Conservation (phyloP, 2,113 vertebrate genomes). For the Xenopus tropicalis region DNA sequence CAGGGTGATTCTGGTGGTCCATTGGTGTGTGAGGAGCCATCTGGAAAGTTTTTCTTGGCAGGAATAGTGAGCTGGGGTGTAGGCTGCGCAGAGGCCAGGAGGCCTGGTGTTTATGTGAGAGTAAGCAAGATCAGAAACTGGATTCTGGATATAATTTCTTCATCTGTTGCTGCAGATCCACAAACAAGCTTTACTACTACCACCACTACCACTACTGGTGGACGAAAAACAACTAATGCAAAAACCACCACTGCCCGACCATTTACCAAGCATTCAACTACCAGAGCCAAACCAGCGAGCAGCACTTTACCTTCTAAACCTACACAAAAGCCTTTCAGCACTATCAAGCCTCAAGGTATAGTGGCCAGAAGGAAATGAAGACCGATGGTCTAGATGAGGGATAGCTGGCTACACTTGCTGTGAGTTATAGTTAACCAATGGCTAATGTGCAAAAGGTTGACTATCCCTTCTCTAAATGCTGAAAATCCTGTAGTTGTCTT, state of each 20-base stretch:
- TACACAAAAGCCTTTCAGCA: background rate
- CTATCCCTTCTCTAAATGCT: background rate
- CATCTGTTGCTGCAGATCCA: background rate
- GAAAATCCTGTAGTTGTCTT: too few species aligned
- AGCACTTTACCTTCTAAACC: conserved; percentile 13
- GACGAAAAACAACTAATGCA: background rate
- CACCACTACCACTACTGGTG: background rate
- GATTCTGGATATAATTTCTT: conserved; percentile 66
- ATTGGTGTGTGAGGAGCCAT: conserved; percentile 83
- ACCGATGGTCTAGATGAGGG: background rate
- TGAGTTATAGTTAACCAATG: background rate
- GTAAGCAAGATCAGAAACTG: conserved; percentile 83
- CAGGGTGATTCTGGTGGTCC: conserved; percentile 96
- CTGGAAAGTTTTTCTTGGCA: conserved; percentile 85
- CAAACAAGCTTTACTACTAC: conserved; percentile 10
- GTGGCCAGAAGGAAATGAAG: background rate
- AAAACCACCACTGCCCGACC: conserved; percentile 7
- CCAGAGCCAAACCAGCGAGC: background rate
- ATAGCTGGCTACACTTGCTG: background rate
- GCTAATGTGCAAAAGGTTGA: background rate
- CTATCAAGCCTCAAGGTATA: conserved; percentile 55
- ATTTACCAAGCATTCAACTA: background rate
- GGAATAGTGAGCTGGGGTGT: conserved; percentile 95
- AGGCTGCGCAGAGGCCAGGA: conserved; percentile 83
- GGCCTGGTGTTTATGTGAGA: conserved; percentile 85